Evolutionary conservation across 2,113 vertebrate genomes (phyloP).

Genomic region (Aramus guarauna): DNA sequence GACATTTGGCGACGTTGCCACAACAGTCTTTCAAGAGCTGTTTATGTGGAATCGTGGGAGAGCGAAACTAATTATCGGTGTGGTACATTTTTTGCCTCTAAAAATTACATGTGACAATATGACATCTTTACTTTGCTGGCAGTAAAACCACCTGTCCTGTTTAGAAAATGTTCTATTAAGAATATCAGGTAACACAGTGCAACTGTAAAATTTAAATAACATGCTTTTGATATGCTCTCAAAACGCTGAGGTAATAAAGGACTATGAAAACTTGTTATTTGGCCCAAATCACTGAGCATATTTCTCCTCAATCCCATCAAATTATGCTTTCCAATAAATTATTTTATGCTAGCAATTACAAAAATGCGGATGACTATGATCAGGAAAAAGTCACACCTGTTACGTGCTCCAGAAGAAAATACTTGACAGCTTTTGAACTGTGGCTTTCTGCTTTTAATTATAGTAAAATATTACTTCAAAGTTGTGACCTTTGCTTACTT

Average conservation of each 20-base stretch:
- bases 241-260: not conserved
- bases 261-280: not conserved
- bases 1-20: slow-evolving; percentile 44
- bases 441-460: not conserved
- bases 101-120: not conserved
- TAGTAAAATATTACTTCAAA: not conserved
- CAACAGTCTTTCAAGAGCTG: slow-evolving; percentile 35
- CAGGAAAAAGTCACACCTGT: not conserved
- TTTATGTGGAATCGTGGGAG: slow-evolving; percentile 37
- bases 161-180: not conserved
- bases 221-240: not conserved
- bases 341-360: not conserved
- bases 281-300: not conserved
- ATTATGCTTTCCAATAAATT: not conserved
- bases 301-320: not conserved
- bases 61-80: slow-evolving; percentile 14
- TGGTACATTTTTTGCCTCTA: slow-evolving; percentile 24
- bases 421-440: not conserved
- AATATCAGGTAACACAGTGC: not conserved
- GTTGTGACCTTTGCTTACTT: not conserved
- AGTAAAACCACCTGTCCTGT: not conserved
- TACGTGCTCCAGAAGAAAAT: not conserved
- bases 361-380: not conserved
- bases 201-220: not conserved
- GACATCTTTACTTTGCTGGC: not conserved